phyloP scores from a whole-genome alignment of 2,888 invertebrate species.

The Epsilonema sp. region DNA sequence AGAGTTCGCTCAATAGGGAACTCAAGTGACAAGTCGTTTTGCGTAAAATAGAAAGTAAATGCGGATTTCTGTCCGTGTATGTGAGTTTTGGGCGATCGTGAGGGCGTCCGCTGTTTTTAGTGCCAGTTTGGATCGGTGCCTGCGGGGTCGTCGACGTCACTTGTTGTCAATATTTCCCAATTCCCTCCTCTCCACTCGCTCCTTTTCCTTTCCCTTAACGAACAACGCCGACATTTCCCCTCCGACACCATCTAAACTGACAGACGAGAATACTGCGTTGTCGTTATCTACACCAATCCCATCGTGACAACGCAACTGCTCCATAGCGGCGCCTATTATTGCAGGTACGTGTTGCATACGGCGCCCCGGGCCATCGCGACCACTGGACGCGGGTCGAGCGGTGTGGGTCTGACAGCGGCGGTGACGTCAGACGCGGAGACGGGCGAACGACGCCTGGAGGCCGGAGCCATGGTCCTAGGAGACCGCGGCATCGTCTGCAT shows the following conservation, averaged over 20 bases:
- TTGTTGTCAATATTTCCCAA: no score
- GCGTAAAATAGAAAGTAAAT: no score
- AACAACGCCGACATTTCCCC: neutral
- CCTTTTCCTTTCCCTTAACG: neutral
- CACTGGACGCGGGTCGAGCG: conserved; percentile 90
- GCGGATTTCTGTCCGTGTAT: no score
- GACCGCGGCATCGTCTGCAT: conserved; percentile 90
- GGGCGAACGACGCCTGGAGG: conserved; percentile 52
- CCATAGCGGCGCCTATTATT: conserved; percentile 1
- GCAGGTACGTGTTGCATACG: conserved; percentile 68
- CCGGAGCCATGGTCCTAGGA: conserved; percentile 98
- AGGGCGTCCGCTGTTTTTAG: no score
- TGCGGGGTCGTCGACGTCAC: no score
- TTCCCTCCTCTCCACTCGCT: neutral
- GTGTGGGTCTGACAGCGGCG: conserved; percentile 94
- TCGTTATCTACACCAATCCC: conserved; percentile 38
- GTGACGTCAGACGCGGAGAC: conserved; percentile 89
- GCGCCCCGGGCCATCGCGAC: conserved; percentile 90
- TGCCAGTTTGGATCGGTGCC: no score
- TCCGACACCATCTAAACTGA: neutral
- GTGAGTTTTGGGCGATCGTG: no score
- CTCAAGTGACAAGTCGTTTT: no score
- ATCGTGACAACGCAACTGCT: neutral
- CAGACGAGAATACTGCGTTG: no score
- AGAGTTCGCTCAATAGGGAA: no score